phyloP scores from a whole-genome alignment of 2,888 invertebrate genomes.

The Himalopsyche anomala region DNA sequence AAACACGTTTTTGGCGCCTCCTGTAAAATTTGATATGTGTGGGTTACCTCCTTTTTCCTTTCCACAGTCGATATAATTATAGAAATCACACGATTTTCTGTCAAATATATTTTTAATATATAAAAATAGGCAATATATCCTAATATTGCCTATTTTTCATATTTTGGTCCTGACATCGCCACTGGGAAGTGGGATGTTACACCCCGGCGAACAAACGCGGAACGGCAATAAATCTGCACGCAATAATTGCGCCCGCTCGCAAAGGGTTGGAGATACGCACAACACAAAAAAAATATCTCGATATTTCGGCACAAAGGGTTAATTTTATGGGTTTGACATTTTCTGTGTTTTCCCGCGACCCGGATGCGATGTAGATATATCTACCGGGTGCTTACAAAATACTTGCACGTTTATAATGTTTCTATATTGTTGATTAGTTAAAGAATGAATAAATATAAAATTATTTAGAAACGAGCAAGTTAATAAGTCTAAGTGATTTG shows the following conservation, averaged over 20 bases:
- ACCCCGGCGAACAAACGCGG: conserved; percentile 65
- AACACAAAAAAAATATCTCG: conserved; percentile 62
- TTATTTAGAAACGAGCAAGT: too few species aligned
- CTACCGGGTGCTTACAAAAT: neutral
- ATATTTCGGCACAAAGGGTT: conserved; percentile 65
- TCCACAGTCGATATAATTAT: too few species aligned
- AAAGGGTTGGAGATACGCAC: conserved; percentile 63
- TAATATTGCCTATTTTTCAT: conserved; percentile 29
- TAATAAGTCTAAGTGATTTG: too few species aligned
- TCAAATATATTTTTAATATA: too few species aligned
- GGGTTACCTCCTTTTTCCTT: too few species aligned
- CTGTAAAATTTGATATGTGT: too few species aligned
- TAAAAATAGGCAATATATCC: too few species aligned
- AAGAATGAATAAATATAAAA: too few species aligned
- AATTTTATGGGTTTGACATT: conserved; percentile 66
- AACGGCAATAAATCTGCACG: conserved; percentile 66
- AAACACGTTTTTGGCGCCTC: too few species aligned
- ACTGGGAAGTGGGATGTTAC: conserved; percentile 59
- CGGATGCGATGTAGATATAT: conserved; percentile 57
- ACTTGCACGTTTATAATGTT: neutral
- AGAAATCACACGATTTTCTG: neutral
- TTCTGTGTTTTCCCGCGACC: conserved; percentile 64
- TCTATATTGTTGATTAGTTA: too few species aligned
- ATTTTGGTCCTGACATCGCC: conserved; percentile 1
- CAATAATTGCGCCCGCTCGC: conserved; percentile 64